Conservation (phyloP, 2,113 vertebrate genomes). For the Anoplopoma fimbria region DNA sequence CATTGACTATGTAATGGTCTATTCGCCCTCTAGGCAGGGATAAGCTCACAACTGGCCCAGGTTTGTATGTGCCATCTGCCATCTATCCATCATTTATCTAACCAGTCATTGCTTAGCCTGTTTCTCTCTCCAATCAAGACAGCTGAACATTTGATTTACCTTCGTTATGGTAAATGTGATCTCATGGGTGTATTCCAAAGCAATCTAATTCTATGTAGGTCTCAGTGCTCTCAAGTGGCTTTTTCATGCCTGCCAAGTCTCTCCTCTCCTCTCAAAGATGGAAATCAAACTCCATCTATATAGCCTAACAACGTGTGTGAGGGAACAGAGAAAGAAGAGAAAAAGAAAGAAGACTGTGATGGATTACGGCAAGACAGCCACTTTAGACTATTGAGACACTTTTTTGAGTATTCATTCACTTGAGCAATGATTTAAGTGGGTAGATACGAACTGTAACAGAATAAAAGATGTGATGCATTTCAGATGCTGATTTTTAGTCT, state of each 20-base stretch:
- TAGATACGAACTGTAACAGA: slow-evolving; percentile 27
- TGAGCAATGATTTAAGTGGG: slow-evolving; percentile 39
- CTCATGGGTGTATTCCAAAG: slow-evolving; percentile 67
- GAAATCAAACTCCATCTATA: slow-evolving; percentile 40
- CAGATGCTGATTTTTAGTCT: not conserved
- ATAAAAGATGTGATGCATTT: slow-evolving; percentile 32
- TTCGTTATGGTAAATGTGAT: slow-evolving; percentile 73
- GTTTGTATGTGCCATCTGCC: slow-evolving; percentile 75
- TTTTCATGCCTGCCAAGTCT: slow-evolving; percentile 50
- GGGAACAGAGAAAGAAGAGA: slow-evolving; percentile 30
- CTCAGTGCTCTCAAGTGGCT: slow-evolving; percentile 67
- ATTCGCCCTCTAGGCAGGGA: slow-evolving; percentile 68
- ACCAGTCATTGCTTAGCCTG: slow-evolving; percentile 63
- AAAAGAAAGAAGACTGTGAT: slow-evolving; percentile 42
- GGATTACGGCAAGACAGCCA: slow-evolving; percentile 49
- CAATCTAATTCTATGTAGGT: slow-evolving; percentile 70
- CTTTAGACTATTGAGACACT: slow-evolving; percentile 50
- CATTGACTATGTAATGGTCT: slow-evolving; percentile 51
- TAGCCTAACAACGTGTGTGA: slow-evolving; percentile 43
- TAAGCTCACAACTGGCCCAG: slow-evolving; percentile 72
- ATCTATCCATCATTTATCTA: slow-evolving; percentile 70
- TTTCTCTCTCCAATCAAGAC: slow-evolving; percentile 75
- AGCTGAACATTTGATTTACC: slow-evolving; percentile 77
- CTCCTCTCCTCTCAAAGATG: slow-evolving; percentile 17
- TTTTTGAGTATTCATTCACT: slow-evolving; percentile 30